phyloP scores from a whole-genome alignment of 1,140 invertebrate genomes.

The Drosophila tani region DNA sequence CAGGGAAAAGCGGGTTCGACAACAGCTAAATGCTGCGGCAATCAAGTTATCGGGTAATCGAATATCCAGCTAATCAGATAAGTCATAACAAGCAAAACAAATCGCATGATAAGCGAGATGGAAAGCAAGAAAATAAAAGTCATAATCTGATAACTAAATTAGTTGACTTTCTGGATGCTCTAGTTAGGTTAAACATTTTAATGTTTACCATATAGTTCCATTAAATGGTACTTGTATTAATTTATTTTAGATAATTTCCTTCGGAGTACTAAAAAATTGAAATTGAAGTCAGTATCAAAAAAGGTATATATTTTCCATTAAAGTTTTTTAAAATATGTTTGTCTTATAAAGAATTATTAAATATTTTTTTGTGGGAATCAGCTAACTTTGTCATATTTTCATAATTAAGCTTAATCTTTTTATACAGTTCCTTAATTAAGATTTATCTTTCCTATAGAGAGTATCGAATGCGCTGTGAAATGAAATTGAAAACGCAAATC shows the following conservation, averaged over 20 bases:
- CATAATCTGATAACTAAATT: background rate
- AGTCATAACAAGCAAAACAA: slow-evolving; percentile 77
- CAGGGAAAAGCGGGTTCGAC: slow-evolving; percentile 10
- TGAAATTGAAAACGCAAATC: slow-evolving; percentile 52
- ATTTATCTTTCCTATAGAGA: background rate
- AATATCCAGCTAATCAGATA: slow-evolving; percentile 66
- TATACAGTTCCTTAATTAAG: background rate
- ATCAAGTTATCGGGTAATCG: slow-evolving; percentile 54
- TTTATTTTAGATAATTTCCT: no score
- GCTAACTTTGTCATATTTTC: background rate
- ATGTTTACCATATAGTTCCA: no score
- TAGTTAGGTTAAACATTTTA: no score
- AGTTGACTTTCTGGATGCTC: background rate
- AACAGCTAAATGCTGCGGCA: slow-evolving; percentile 45
- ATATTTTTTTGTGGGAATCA: background rate
- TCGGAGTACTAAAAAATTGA: background rate
- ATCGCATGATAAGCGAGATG: slow-evolving; percentile 69
- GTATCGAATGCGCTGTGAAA: slow-evolving; percentile 3
- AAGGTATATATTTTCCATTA: background rate
- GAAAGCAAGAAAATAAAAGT: slow-evolving; percentile 9
- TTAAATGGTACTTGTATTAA: no score
- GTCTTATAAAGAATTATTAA: no score
- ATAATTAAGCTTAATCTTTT: background rate
- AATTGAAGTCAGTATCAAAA: no score
- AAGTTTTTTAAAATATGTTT: no score